phyloP scores from a whole-genome alignment of 2,888 invertebrate species.

The Cephus pygmeus region DNA sequence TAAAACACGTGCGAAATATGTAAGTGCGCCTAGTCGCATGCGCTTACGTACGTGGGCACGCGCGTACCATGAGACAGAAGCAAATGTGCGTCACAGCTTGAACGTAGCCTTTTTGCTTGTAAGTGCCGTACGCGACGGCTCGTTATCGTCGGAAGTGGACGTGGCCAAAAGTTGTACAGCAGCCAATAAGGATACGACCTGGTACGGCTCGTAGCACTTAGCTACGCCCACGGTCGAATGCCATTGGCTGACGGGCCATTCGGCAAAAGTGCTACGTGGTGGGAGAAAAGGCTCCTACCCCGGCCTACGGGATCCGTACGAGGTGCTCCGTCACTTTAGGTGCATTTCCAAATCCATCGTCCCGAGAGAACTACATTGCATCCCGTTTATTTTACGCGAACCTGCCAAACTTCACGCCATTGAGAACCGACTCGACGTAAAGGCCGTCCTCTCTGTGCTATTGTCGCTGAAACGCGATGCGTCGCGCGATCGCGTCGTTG shows the following conservation, averaged over 20 bases:
- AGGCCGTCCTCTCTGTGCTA: too few species aligned
- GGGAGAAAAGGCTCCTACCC: neutral
- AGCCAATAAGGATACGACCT: neutral
- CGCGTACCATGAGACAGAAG: neutral
- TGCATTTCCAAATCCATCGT: constrained; percentile 41
- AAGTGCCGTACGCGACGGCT: neutral
- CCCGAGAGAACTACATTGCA: constrained; percentile 25
- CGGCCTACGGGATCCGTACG: constrained; percentile 21
- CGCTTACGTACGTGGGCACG: neutral
- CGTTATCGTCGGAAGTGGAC: neutral
- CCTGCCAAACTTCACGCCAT: neutral
- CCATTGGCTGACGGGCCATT: constrained; percentile 29
- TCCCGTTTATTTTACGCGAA: constrained; percentile 1
- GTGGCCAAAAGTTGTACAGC: too few species aligned
- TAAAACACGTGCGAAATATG: too few species aligned
- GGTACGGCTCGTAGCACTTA: constrained; percentile 17
- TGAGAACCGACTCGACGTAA: too few species aligned
- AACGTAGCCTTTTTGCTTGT: neutral
- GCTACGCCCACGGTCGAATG: constrained; percentile 19
- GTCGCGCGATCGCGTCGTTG: too few species aligned
- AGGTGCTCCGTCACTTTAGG: constrained; percentile 21
- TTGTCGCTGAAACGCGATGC: too few species aligned
- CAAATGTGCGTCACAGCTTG: constrained; percentile 1
- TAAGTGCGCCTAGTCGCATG: too few species aligned
- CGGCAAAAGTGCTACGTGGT: too few species aligned